Evolutionary conservation across 2,888 invertebrate genomes (phyloP), one percentile per base, ranked within the genome.

Genomic region (Ferdinandea cuprea): DNA sequence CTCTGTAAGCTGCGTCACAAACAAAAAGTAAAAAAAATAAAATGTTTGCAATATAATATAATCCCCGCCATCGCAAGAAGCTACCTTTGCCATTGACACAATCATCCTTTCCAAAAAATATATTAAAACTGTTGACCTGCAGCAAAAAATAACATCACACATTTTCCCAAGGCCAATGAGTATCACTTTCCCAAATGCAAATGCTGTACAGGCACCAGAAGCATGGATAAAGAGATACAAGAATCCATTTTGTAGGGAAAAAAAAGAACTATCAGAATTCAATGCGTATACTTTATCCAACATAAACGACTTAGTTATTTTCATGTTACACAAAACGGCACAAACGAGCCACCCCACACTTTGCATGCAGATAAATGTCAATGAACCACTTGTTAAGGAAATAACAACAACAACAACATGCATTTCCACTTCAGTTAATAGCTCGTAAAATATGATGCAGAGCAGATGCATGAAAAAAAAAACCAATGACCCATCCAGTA

Each of bases 401-500:
- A 66, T 11, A 40, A 3, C 40, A 61, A 52, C 58, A 68, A 52
- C 58, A 68, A 52, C 35, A 66, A 72, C 68, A 80, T 74, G 58
- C 69, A 40, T 71, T 81, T 77, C 65, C 80, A 81, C 80, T 81
- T 71, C 76, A 40, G 63, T 81, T 81, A 76, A 81, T 76, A 77
- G 52, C 69, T 77, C 71, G 71, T 81, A 71, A 81, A 81, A 76
- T 71, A 77, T 80, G 56, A 80, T 74, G 68, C 74, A 42, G 61
- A 56, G 48, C 59, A 48, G 42, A 61, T 37, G 46, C 52, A 59
- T n/a, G n/a, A 32, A 42, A 6, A 8, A 25, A 66, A 15, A 59
- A 68, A 68, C 32, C n/a, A n/a, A 44, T 5, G 44, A 52, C 13
- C 17, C 32, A 52, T 11, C 17, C 32, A 54, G 40, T 35, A 79